Conservation (phyloP, 1,140 invertebrate genomes). For the Trichogramma pretiosum region DNA sequence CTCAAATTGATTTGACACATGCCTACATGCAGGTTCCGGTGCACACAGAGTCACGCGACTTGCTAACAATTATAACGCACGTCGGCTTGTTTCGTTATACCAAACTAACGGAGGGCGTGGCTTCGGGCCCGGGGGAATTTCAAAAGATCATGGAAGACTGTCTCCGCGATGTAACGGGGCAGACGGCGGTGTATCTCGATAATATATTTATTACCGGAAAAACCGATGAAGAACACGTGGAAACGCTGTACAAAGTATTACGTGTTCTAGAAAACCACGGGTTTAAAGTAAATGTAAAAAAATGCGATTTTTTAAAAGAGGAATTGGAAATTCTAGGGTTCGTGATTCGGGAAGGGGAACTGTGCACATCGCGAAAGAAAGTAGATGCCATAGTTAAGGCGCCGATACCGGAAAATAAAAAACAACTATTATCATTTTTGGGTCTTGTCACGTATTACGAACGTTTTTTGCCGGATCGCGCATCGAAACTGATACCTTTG, state of each 20-base stretch:
- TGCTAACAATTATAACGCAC: constrained; percentile 22
- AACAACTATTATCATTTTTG: constrained; percentile 34
- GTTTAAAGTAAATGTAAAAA: no score
- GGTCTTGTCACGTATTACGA: constrained; percentile 32
- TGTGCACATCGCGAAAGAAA: no score
- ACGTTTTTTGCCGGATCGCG: constrained; percentile 30
- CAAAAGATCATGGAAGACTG: constrained; percentile 36
- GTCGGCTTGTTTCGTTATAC: constrained; percentile 25
- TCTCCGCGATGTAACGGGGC: constrained; percentile 22
- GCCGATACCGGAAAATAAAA: constrained; percentile 32
- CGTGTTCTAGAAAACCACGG: no score
- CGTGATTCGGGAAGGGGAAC: no score
- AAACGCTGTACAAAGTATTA: no score
- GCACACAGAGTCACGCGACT: neutral
- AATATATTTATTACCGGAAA: constrained; percentile 16
- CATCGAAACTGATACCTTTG: constrained; percentile 21
- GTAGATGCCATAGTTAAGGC: no score
- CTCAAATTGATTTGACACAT: constrained; percentile 6
- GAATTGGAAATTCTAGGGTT: no score
- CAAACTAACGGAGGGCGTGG: constrained; percentile 26
- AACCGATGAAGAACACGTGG: no score
- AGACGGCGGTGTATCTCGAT: constrained; percentile 14
- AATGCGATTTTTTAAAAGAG: no score
- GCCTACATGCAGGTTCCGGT: constrained; percentile 19
- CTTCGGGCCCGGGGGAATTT: constrained; percentile 35